Evolutionary conservation across 2,797 vertebrate genomes (phyloP).

Genomic region (Pipistrellus pipistrellus): DNA sequence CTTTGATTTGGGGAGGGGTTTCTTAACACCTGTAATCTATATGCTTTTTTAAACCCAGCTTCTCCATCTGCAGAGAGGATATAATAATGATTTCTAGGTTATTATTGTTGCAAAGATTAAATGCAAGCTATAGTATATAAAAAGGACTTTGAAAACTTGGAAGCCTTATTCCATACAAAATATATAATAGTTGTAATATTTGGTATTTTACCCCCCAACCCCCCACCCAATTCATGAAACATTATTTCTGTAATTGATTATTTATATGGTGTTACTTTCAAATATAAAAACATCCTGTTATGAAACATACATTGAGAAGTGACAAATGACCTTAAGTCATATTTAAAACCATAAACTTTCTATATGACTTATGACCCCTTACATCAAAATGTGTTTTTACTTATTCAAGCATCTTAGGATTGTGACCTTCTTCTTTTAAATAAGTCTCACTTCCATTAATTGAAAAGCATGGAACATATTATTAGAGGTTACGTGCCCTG

Average conservation of each 20-base stretch:
- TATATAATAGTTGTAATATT: not conserved
- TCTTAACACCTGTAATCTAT: not conserved
- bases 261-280: conserved; percentile 1
- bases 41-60: not conserved
- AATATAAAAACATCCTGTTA: not conserved
- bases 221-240: not conserved
- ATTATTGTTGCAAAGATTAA: not conserved
- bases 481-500: not conserved
- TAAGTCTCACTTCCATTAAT: not conserved
- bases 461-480: conserved; percentile 15
- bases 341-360: conserved; percentile 9
- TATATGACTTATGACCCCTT: not conserved
- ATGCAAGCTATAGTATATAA: not conserved
- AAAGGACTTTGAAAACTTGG: conserved; percentile 1
- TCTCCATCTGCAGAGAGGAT: not conserved
- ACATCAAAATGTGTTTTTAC: not conserved
- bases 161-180: not conserved
- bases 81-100: not conserved
- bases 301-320: conserved; percentile 4
- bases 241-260: not conserved
- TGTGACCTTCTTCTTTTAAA: conserved; percentile 27
- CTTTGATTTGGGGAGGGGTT: not conserved
- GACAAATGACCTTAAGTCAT: conserved; percentile 1
- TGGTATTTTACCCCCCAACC: not conserved
- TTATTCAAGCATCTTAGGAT: conserved; percentile 4